phyloP scores from a whole-genome alignment of 2,113 vertebrate genomes.

The Taurulus bubalis region DNA sequence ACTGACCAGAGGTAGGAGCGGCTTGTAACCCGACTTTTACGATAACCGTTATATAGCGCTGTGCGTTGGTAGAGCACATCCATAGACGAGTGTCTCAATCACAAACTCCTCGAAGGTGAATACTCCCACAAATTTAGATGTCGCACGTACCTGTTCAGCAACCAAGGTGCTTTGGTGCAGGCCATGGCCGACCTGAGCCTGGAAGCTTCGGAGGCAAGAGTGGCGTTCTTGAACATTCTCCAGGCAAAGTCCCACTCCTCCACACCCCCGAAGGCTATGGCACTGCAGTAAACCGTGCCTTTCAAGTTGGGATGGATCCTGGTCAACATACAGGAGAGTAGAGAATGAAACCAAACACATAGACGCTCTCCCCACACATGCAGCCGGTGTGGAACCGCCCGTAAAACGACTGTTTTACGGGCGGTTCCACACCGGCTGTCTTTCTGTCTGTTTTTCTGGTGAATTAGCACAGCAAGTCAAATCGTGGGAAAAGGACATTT shows the following conservation, averaged over 20 bases:
- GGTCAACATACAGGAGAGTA: not conserved
- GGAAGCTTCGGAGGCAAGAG: slow-evolving; percentile 87
- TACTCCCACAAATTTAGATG: not conserved
- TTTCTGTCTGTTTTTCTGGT: not conserved
- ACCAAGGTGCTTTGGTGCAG: slow-evolving; percentile 88
- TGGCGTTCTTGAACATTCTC: slow-evolving; percentile 80
- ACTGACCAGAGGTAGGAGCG: no score
- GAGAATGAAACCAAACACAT: not conserved
- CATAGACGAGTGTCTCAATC: not conserved
- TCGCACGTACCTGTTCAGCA: slow-evolving; percentile 87
- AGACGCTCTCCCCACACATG: not conserved
- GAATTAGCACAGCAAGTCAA: not conserved
- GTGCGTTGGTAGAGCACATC: no score
- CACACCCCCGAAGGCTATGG: slow-evolving; percentile 83
- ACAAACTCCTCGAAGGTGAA: not conserved
- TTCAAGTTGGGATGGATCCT: slow-evolving; percentile 93
- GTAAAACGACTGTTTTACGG: no score
- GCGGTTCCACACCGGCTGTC: no score
- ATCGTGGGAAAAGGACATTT: not conserved
- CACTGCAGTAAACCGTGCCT: slow-evolving; percentile 89
- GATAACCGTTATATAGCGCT: no score
- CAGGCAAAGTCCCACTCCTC: slow-evolving; percentile 91
- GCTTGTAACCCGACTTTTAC: no score
- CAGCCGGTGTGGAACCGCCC: not conserved
- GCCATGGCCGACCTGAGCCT: slow-evolving; percentile 87